These are phyloP conservation scores for Drosophila busckii DNA, from an alignment of 1,140 invertebrate species.

Conservation along the genomic window DNA sequence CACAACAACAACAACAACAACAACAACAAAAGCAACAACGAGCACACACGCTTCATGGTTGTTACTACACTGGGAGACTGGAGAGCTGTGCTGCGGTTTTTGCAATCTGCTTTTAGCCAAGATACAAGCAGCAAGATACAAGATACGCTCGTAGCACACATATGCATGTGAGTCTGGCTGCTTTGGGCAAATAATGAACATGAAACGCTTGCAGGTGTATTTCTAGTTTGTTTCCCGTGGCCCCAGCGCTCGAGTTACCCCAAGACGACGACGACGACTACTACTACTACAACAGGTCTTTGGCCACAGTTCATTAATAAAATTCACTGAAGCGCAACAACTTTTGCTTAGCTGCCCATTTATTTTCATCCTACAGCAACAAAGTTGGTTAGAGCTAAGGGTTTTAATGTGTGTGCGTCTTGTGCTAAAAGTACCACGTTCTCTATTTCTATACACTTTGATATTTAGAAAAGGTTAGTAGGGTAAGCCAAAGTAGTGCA, in stretches of 20 bases:
- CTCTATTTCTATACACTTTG: too few species aligned
- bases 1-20: constrained; percentile 35
- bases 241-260: constrained; percentile 59
- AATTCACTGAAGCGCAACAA: constrained; percentile 71
- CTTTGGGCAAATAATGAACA: constrained; percentile 62
- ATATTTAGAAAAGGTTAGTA: too few species aligned
- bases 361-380: constrained; percentile 52
- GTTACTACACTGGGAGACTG: constrained; percentile 46
- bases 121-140: constrained; percentile 46
- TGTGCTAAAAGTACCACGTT: too few species aligned
- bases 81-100: constrained; percentile 21
- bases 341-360: constrained; percentile 63
- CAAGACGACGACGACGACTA: too few species aligned
- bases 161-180: constrained; percentile 24
- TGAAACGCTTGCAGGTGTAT: constrained; percentile 63
- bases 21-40: constrained; percentile 15
- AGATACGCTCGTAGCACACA: constrained; percentile 40
- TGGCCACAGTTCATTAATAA: constrained; percentile 75
- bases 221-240: constrained; percentile 59
- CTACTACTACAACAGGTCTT: too few species aligned
- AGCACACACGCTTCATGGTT: constrained; percentile 53
- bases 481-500: too few species aligned
- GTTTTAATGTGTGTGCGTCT: neutral
- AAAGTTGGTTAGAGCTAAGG: too few species aligned
- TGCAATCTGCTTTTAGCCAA: constrained; percentile 59